A percentile compares a stretch with the other conserved stretches of the same genome.
Conservation (phyloP, 2,888 invertebrate genomes). For the Lithophane leautieri region DNA sequence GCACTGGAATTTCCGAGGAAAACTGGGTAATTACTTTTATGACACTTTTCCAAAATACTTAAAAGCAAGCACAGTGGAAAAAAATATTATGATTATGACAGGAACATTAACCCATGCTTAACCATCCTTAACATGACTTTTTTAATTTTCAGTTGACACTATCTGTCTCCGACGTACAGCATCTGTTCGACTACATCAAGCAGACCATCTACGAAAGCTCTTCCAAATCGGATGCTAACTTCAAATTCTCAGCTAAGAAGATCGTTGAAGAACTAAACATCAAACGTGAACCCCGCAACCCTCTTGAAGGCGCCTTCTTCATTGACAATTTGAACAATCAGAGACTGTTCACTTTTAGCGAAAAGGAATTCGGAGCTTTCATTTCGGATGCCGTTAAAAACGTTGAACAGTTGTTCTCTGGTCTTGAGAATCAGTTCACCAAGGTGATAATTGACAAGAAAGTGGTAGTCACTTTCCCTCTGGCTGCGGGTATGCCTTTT, state of each 20-base stretch:
- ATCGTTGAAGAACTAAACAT: conserved; percentile 91
- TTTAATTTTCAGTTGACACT: conserved; percentile 73
- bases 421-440: conserved; percentile 89
- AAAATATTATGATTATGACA: neutral
- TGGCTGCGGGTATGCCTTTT: conserved; percentile 93
- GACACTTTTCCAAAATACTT: neutral
- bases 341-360: conserved; percentile 88
- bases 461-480: conserved; percentile 92
- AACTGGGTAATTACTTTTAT: conserved; percentile 71
- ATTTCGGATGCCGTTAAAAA: conserved; percentile 78
- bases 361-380: conserved; percentile 87
- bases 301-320: conserved; percentile 90
- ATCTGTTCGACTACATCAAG: conserved; percentile 73
- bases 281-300: conserved; percentile 85
- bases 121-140: neutral
- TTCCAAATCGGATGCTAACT: conserved; percentile 67
- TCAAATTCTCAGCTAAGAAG: conserved; percentile 89
- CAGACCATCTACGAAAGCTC: conserved; percentile 48
- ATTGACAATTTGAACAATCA: conserved; percentile 83
- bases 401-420: conserved; percentile 80
- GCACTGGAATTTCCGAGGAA: conserved; percentile 76
- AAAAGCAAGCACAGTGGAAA: neutral
- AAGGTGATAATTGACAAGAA: conserved; percentile 90
- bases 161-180: conserved; percentile 81
- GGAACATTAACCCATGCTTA: neutral